Percentiles rank a stretch among this genome's conserved stretches.
Evolutionary conservation across 2,113 vertebrate species (phyloP).

Genomic region (Hypanus sabinus): DNA sequence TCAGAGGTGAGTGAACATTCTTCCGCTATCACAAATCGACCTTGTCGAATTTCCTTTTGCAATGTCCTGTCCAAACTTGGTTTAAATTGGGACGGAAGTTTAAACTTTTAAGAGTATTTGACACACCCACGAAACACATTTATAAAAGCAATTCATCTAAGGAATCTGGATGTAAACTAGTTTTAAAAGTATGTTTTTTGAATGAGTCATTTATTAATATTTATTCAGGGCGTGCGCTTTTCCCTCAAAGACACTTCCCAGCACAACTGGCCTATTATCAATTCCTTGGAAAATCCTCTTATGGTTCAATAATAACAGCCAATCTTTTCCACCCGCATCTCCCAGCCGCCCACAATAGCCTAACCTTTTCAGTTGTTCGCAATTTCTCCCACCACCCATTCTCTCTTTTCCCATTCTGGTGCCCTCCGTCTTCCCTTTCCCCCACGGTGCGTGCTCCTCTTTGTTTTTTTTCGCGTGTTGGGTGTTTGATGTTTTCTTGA

Average conservation of each 20-base stretch:
- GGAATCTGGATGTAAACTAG: neutral
- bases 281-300: neutral
- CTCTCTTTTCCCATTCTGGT: no score
- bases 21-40: neutral
- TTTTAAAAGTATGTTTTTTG: neutral
- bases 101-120: neutral
- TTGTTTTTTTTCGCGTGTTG: no score
- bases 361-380: no score
- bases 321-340: no score
- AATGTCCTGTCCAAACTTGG: neutral
- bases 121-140: no score
- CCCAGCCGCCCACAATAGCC: no score
- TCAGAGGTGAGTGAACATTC: neutral
- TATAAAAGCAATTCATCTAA: neutral
- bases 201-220: neutral
- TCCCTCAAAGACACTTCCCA: neutral
- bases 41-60: neutral
- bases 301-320: neutral
- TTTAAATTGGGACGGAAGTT: neutral
- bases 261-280: no score
- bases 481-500: no score
- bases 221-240: neutral
- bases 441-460: no score
- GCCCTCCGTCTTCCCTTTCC: no score
- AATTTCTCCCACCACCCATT: no score